Evolutionary conservation across 2,113 vertebrate species (phyloP).

Genomic region (Poeciliopsis retropinna): DNA sequence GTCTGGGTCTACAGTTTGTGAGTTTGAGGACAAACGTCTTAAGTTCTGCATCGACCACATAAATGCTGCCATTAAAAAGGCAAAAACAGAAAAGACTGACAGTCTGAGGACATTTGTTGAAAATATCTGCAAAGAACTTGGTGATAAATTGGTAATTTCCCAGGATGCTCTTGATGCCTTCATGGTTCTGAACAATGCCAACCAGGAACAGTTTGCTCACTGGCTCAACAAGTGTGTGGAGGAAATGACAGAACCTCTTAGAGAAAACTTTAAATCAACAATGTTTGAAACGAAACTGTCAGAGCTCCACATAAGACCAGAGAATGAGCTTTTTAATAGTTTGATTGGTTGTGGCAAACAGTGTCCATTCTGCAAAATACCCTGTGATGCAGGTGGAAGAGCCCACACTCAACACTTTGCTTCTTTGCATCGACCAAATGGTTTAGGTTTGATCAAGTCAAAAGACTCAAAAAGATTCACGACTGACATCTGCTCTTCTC

Average conservation of each 20-base stretch:
- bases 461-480: accelerated
- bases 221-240: conserved; percentile 42
- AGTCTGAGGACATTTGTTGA: conserved; percentile 53
- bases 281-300: conserved; percentile 5
- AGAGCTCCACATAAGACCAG: conserved; percentile 50
- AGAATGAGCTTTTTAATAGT: conserved; percentile 61
- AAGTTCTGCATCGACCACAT: conserved; percentile 37
- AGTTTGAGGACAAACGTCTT: conserved; percentile 35
- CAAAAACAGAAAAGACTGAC: conserved; percentile 1
- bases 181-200: conserved; percentile 49
- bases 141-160: conserved; percentile 56
- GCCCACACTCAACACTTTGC: conserved; percentile 24
- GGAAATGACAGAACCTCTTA: conserved; percentile 39
- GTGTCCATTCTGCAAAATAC: conserved; percentile 75
- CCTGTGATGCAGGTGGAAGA: conserved; percentile 73
- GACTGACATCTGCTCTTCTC: conserved; percentile 42
- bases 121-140: conserved; percentile 51
- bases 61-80: conserved; percentile 31
- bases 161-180: conserved; percentile 56
- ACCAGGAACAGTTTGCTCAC: conserved; percentile 50
- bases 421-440: conserved; percentile 1
- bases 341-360: conserved; percentile 78
- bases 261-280: not conserved
- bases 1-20: not conserved
- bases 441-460: not conserved